These are phyloP conservation scores for Camelus bactrianus DNA, from an alignment of 2,113 vertebrate genomes.

Conservation along the genomic window DNA sequence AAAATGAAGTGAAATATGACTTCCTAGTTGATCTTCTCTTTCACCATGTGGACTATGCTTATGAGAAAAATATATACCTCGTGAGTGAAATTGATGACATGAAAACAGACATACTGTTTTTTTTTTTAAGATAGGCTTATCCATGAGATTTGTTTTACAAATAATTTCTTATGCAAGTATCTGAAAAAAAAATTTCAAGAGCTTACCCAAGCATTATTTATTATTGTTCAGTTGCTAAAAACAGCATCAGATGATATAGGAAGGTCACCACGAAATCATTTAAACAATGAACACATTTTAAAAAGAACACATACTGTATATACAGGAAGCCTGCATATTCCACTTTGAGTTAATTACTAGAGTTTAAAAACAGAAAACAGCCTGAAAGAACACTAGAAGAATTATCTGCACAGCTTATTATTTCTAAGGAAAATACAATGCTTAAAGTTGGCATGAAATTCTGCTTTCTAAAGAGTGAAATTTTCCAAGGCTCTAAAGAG, in stretches of 20 bases:
- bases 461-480: constrained; percentile 27
- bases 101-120: constrained; percentile 17
- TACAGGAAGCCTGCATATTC: background rate
- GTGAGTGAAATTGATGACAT: background rate
- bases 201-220: background rate
- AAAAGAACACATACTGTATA: constrained; percentile 12
- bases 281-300: constrained; percentile 7
- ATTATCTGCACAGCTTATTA: background rate
- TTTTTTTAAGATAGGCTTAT: background rate
- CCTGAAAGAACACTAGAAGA: background rate
- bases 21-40: background rate
- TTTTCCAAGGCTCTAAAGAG: constrained; percentile 30
- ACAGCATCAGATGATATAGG: background rate
- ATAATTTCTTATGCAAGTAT: background rate
- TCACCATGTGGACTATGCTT: accelerated
- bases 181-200: background rate
- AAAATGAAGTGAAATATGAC: constrained; percentile 6
- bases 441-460: background rate
- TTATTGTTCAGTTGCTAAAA: background rate
- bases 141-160: background rate
- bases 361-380: constrained; percentile 24
- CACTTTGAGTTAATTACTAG: background rate
- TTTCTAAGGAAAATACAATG: constrained; percentile 16
- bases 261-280: background rate
- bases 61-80: background rate